These are phyloP conservation scores for Rhinophrynus dorsalis DNA, from an alignment of 2,797 vertebrate genomes.

Conservation along the genomic window DNA sequence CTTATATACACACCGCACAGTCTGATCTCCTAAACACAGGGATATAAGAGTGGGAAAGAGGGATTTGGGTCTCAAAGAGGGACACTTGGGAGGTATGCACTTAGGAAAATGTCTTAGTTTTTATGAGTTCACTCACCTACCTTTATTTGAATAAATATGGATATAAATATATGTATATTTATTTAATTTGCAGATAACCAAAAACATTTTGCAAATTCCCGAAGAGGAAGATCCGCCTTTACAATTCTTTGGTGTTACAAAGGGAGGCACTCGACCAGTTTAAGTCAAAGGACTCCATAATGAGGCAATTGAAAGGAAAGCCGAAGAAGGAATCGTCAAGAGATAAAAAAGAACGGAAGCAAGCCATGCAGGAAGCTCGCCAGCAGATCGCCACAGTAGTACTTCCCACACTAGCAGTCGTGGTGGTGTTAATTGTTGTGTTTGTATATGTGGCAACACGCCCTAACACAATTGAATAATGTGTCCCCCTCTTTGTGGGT, in stretches of 20 bases:
- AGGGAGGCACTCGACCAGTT: background rate
- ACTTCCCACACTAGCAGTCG: constrained; percentile 83
- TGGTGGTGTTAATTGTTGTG: constrained; percentile 88
- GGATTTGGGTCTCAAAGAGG: no score
- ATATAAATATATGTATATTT: no score
- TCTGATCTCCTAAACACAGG: no score
- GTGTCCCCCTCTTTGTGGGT: constrained; percentile 44
- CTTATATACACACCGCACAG: no score
- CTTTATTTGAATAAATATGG: no score
- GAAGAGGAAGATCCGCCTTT: no score
- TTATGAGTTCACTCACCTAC: no score
- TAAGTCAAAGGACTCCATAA: constrained; percentile 55
- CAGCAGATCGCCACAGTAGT: constrained; percentile 91
- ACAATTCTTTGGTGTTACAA: background rate
- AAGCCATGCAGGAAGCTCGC: constrained; percentile 95
- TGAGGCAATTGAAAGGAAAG: constrained; percentile 97
- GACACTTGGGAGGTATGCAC: no score
- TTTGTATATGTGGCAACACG: constrained; percentile 94
- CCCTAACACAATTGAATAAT: constrained; percentile 81
- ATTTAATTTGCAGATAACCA: no score
- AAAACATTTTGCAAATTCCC: no score
- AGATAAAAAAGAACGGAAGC: constrained; percentile 96
- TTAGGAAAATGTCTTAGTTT: no score
- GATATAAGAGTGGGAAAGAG: no score
- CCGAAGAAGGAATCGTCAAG: constrained; percentile 93